Base-by-base conservation (phyloP, 2,113 vertebrate genomes). In the Alexandromys fortis region DNA sequence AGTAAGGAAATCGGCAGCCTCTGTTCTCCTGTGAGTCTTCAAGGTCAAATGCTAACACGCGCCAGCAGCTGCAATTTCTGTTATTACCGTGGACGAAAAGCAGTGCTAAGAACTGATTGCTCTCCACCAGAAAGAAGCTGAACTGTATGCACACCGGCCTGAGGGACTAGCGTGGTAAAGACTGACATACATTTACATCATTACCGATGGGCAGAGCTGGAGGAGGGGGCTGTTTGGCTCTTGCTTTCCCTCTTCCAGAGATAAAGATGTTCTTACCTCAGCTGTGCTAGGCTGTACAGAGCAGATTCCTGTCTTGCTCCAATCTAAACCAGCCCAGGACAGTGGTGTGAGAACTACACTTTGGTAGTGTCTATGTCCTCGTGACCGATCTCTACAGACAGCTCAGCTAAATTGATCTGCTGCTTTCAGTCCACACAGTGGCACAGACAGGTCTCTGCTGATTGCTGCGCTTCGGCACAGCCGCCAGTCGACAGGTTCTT, bases 1-100 rank as follows among this genome's bases (percentile, higher is more conserved):
- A 93, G 96, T 22, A 68, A 3, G 35, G 88, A 85, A 83, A 92
- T 89, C 75, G 90, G 96, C 87, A 94, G 92, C 16, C 47, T 8
- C 96, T 92, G 81, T 49, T 91, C 89, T 96, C 89, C 75, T 24
- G 35, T 28, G 96, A 93, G 96, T 33, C 70, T 91, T 92, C 95
- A 35, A 97, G 96, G 98, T 97, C 96, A 97, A 97, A 95, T 61
- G 92, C 58, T 93, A 73, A 73, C 17, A 79, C 1, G 65, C 49
- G 76, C 92, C 87, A 21, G 47, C 75, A 33, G 52, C 86, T n/a
- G 85, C 4, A 86, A 52, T 96, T 85, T 26, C 42, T 92, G 72
- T 86, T 86, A 82, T 45, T 65, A 70, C 85, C 94, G 85, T 75
- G 90, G 63, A 49, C 38, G 73, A 58, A 58, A 49, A 78, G 89